These are phyloP conservation scores for Amiota mariae DNA, from an alignment of 2,888 invertebrate species.

Conservation along the genomic window DNA sequence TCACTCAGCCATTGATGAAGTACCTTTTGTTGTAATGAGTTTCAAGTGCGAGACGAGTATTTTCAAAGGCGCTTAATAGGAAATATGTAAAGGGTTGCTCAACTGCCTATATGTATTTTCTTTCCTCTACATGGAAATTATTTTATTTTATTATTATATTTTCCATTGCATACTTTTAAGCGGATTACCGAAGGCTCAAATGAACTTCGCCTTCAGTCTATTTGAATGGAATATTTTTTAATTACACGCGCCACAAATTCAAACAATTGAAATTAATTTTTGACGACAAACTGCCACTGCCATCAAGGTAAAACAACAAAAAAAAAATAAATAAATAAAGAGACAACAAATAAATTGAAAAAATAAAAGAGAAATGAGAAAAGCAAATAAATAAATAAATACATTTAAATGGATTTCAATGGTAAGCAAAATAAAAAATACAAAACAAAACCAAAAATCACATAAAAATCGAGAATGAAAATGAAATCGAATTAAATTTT, in stretches of 20 bases:
- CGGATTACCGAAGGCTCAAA: conserved; percentile 48
- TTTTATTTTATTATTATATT: conserved; percentile 25
- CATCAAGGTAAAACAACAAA: neutral
- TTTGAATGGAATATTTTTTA: conserved; percentile 10
- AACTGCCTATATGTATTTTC: neutral
- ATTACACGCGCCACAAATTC: conserved; percentile 27
- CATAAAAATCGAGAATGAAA: conserved; percentile 1
- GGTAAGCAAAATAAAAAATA: neutral
- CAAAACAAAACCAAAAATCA: conserved; percentile 22
- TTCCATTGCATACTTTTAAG: conserved; percentile 53
- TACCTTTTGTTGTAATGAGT: conserved; percentile 68
- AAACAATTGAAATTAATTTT: conserved; percentile 28
- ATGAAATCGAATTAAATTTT: conserved; percentile 25
- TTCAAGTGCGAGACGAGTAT: conserved; percentile 56
- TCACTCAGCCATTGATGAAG: conserved; percentile 53
- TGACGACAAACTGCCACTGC: conserved; percentile 22
- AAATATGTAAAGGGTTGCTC: neutral
- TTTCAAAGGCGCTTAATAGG: conserved; percentile 39
- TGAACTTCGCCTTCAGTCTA: conserved; percentile 1
- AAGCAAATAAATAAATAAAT: neutral
- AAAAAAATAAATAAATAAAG: neutral
- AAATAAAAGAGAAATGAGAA: neutral
- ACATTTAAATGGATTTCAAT: conserved; percentile 13
- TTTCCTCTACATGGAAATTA: conserved; percentile 6
- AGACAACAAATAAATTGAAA: neutral